Evolutionary conservation across 2,797 vertebrate genomes (phyloP), one percentile per base, ranked within the genome.

Genomic region (Hipposideros larvatus): DNA sequence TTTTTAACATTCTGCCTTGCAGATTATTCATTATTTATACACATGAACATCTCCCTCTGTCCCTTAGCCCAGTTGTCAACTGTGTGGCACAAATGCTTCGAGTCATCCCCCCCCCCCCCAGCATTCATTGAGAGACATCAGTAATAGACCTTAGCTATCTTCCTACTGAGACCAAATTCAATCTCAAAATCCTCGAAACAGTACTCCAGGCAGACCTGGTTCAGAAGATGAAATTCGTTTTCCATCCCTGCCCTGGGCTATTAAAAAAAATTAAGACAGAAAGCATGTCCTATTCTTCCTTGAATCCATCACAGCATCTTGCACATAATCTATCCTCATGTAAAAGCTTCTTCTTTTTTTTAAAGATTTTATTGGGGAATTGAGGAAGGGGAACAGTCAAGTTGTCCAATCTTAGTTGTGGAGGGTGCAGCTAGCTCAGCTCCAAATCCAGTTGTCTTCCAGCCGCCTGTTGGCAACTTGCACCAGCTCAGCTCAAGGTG

Each of bases 231-330:
- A 87, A 91, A 73, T 10, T 89, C 46, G 74, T 87, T 24, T 96
- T 73, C 86, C 26, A 37, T 59, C 46, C 18, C 31, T 92, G 48
- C 37, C 24, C 19, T 57, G 7, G 13, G 90, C 34, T 77, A 51
- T 57, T 83, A 66, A 24, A 70, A 87, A 90, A 87, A 16, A 71
- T 46, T 41, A 83, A 66, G 19, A 59, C 16, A 82, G 26, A 95
- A 92, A 80, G 3, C 6, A 88, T 37, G 26, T 43, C 24, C 31
- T 91, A 41, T 66, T 71, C 43, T 55, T 68, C 53, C 74, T 43
- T 59, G 57, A 97, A 75, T 87, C 18, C 10, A 90, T 43, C 43
- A 87, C 65, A 65, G n/a, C 48, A 82, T 75, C 73, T 87, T 73
- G 15, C 31, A 75, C 51, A 80, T 11, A 66, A 61, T 84, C 83